Evolutionary conservation across 2,888 invertebrate species (phyloP), one percentile per base, ranked within the genome.

Genomic region (Lasioglossum vierecki): DNA sequence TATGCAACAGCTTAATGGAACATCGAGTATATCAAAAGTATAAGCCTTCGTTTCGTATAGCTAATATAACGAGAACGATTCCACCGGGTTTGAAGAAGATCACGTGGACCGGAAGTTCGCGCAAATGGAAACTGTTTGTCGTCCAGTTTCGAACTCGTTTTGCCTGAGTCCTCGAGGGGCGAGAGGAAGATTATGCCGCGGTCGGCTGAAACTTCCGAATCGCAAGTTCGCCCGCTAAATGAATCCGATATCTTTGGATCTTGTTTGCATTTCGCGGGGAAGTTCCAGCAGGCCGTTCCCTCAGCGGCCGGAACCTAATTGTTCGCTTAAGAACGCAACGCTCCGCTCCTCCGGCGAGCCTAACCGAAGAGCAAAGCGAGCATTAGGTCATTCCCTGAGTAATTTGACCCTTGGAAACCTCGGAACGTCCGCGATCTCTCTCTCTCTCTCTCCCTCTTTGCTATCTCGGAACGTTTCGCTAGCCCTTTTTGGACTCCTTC

Each of bases 171-270:
- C 18, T 49, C 6, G 6, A 22, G 57, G 57, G 57, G 8, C 22
- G 41, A 35, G 8, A 49, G 18, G 2, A 46, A 18, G 26, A 57
- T 49, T 74, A 46, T 66, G 60, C 72, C 71, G 57, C 11, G 26
- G 15, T 30, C 72, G 30, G 30, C 18, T 68, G n/a, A 8, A 79
- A 76, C 63, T 76, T 68, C 46, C 71, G 22, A 30, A 66, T 49
- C 46, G 22, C n/a, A 13, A 83, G 30, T 57, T 78, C 49, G 4
- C 44, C n/a, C 22, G 68, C 46, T 22, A 57, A 83, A 80, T 57
- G 83, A 73, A 83, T 76, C 44, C 66, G 80, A 76, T 76, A 76
- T 83, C 76, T 72, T 66, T 44, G 71, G 75, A 72, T 76, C 79
- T 79, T 76, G 73, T 76, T 83, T 68, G 80, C 80, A n/a, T 44